Evolutionary conservation across 1,140 invertebrate genomes (phyloP), one percentile per base, ranked within the genome.

Genomic region (Bathynomus jamesi): DNA sequence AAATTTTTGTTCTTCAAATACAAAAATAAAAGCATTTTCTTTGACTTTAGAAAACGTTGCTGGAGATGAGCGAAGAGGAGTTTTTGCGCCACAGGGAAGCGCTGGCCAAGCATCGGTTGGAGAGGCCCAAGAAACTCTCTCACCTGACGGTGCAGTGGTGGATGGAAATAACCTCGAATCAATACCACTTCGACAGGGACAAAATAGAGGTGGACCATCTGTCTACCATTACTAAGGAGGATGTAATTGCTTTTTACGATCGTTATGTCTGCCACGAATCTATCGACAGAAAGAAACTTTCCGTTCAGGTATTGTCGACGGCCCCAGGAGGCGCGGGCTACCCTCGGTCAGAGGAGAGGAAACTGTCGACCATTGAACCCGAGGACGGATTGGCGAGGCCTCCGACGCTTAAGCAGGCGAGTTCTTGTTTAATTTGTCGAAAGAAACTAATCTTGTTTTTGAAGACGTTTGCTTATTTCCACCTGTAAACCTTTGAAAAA

Each of bases 171-270:
- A 83, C 84, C 7, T 83, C 86, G 1, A 90, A 95, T 79, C 90
- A 94, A 73, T 98, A 96, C 82, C 91, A 96, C 82, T 99, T 98
- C 83, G 91, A 96, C 79, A 85, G 95, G 77, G 88, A 89, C 87
- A 87, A 90, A 74, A 85, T 92, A 17, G 95, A 98, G 84, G 91
- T 95, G 0, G 89, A 87, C 10, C 89, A 90, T 78, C 82, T 99
- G 5, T 87, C 85, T 74, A 91, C 87, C 0, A 82, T 98, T 4
- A 90, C 86, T 0, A 93, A 94, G 80, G 81, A 89, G 0, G 91
- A 97, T 78, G 81, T 98, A 40, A 31, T 60, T 21, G 24, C 21
- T 27, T 62, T 61, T n/a, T 70, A 24, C 30, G 28, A 65, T 53
- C 65, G 10, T 25, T 78, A 79, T 28, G 79, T 84, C 28, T 75